phyloP scores from a whole-genome alignment of 37 sponge, comb jelly and placozoan species.

The Agelas oroides region DNA sequence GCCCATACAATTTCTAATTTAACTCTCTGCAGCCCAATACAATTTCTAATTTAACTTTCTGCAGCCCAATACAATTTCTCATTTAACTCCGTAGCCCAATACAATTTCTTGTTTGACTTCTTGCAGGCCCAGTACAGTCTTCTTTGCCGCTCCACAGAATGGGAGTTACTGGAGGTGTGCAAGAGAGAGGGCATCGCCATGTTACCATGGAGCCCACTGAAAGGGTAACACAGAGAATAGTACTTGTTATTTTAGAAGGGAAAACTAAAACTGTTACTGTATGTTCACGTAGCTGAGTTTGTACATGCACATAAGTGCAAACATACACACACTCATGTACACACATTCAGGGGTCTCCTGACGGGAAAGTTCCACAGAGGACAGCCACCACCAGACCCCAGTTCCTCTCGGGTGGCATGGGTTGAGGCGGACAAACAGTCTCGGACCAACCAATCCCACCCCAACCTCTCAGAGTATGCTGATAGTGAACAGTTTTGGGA shows the following conservation, averaged over 20 bases:
- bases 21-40: too few species aligned
- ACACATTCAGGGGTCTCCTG: constrained; percentile 67
- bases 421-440: constrained; percentile 56
- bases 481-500: constrained; percentile 73
- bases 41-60: too few species aligned
- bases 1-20: too few species aligned
- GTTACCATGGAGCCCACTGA: constrained; percentile 95
- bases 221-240: constrained; percentile 67
- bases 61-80: too few species aligned
- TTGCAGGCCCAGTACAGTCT: constrained; percentile 91
- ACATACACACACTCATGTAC: neutral
- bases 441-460: constrained; percentile 74
- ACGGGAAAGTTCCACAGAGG: constrained; percentile 83
- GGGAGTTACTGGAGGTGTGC: constrained; percentile 92
- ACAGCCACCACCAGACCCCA: constrained; percentile 23
- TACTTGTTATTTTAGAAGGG: neutral
- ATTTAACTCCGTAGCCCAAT: too few species aligned
- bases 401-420: constrained; percentile 83
- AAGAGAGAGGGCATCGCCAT: constrained; percentile 85
- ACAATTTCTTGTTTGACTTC: neutral
- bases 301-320: too few species aligned
- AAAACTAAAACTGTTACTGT: neutral
- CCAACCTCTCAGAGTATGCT: constrained; percentile 57
- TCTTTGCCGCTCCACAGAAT: constrained; percentile 89
- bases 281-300: neutral